A percentile compares a stretch with the other conserved stretches of the same genome.
phyloP scores from a whole-genome alignment of 1,140 invertebrate genomes.

The Formica selysi region DNA sequence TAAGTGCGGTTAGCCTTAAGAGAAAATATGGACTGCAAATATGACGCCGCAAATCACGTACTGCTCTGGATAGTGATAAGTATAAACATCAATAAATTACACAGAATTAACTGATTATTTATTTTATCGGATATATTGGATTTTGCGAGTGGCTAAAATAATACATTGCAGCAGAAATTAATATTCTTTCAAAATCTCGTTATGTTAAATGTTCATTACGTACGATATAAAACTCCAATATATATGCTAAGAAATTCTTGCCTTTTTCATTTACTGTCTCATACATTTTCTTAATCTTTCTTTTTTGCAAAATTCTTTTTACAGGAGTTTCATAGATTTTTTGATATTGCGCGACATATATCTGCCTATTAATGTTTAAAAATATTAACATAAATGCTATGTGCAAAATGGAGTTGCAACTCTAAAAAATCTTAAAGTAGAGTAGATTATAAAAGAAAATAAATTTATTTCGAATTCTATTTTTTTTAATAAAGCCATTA shows the following conservation, averaged over 20 bases:
- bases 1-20: neutral
- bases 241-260: neutral
- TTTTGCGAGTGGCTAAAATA: neutral
- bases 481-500: neutral
- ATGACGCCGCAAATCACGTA: neutral
- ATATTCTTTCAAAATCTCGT: neutral
- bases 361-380: neutral
- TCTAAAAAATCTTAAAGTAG: neutral
- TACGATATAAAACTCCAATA: neutral
- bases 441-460: neutral
- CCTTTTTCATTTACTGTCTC: neutral
- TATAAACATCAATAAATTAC: slow-evolving; percentile 1
- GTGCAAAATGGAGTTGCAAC: neutral
- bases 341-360: neutral
- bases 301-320: neutral
- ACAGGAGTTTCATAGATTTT: neutral
- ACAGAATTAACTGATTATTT: neutral
- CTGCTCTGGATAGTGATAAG: too few species aligned
- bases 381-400: neutral
- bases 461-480: neutral
- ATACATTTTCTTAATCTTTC: neutral
- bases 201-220: neutral
- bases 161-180: neutral
- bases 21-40: slow-evolving; percentile 20
- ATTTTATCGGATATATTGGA: neutral